These are phyloP conservation scores for Synergus japonicus DNA, from an alignment of 2,888 invertebrate species.

Conservation along the genomic window DNA sequence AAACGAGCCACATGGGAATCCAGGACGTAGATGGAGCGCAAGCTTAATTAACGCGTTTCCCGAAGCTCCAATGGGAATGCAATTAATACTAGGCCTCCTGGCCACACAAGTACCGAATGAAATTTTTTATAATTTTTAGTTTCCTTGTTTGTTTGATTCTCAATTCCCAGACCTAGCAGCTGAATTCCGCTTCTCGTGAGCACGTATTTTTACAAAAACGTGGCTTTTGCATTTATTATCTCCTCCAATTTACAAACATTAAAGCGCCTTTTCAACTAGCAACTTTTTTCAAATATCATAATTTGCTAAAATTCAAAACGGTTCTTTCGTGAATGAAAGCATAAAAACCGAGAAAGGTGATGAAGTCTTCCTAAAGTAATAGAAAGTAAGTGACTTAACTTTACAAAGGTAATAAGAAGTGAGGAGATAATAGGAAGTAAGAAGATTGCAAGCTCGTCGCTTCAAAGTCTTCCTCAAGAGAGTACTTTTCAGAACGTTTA, in stretches of 20 bases:
- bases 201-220: no score
- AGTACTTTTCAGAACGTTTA: not conserved
- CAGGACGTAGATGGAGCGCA: not conserved
- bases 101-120: not conserved
- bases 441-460: not conserved
- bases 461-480: not conserved
- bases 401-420: not conserved
- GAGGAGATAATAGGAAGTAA: not conserved
- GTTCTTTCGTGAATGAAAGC: no score
- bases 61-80: slow-evolving; percentile 11
- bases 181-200: not conserved
- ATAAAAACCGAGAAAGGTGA: not conserved
- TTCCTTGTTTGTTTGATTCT: not conserved
- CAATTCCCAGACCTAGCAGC: not conserved
- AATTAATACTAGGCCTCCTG: slow-evolving; percentile 16
- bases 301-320: no score
- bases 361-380: not conserved
- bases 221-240: no score
- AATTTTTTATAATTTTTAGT: not conserved
- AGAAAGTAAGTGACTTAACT: not conserved
- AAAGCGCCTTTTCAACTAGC: no score
- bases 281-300: no score
- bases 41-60: slow-evolving; percentile 6
- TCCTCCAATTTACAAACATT: no score
- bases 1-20: slow-evolving; percentile 13